Base-by-base conservation (phyloP, 1,140 invertebrate species). In the Bombyx mandarina region DNA sequence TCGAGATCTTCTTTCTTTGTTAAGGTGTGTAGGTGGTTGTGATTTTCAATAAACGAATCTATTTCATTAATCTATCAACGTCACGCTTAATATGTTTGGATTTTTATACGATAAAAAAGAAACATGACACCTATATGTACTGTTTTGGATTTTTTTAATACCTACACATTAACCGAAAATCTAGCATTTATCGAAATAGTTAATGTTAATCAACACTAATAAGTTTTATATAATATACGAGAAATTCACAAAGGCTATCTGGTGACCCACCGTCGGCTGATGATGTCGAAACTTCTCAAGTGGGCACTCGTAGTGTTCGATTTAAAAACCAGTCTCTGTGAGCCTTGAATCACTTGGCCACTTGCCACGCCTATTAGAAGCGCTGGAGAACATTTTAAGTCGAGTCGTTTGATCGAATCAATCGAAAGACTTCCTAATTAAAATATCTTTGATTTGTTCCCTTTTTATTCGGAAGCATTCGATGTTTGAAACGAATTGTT, bases 341-440 rank as follows among this genome's bases (percentile, higher is more conserved):
- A 62, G 67, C 78, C 77, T 82, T 82, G 77, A 67, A 76, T 69
- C 68, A 77, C 64, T 82, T 79, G 77, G 74, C 65, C 69, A 69
- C 55, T 76, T 75, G 75, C 81, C 79, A 84, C 79, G 77, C 79
- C 81, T 77, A 69, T 75, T 61, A 75, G 61, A 70, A 59, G 61
- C 55, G 60, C 66, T 74, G 61, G 61, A 70, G 62, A 70, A 59
- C 60, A 65, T 66, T 73, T 68, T 69, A 69, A 43, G 51, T 60
- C 52, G 60, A 62, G 52, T 63, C 50, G 58, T 66, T 51, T 55
- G 52, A 52, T 63, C 60, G 67, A 68, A 71, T 35, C 26, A 35
- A 35, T 35, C 26, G 26, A 35, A 62, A 50, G 46, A 60, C 58
- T 71, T 63, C 58, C 64, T 62, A 66, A 68, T 73, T 58, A 60